Evolutionary conservation across 1,140 invertebrate genomes (phyloP), one percentile per base, ranked within the genome.

Genomic region (Heliconius congener): DNA sequence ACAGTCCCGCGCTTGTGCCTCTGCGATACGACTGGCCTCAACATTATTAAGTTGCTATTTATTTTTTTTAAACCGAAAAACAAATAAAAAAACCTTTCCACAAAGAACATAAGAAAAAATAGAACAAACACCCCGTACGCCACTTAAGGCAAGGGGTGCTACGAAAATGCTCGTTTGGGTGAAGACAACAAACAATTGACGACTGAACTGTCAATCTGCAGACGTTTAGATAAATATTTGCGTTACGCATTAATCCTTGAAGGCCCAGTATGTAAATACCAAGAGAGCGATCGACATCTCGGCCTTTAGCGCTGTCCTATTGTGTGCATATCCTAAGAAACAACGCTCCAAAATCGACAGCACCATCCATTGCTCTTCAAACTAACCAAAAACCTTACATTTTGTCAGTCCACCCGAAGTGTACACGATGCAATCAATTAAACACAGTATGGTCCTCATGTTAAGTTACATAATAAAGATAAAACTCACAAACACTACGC

Each of bases 151-250:
- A 90, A 90, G 90, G 91, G 89, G 90, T 91, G 91, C 91, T 87
- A 87, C 71, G 19, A 23, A 94, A 93, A 93, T 90, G 91, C 90
- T 92, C 93, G 89, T 93, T 93, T 91, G 91, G 88, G 91, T 85
- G 93, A 93, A 90, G 92, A 93, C 91, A 93, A 94, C 91, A 94
- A 94, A 94, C 93, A 94, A 92, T 92, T 91, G 90, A 92, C 90
- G 91, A 89, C 85, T 86, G 93, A 93, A 93, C 92, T 93, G 93
- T 94, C 92, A 93, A 94, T 94, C 92, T 81, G 91, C 91, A 90
- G 93, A 91, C 90, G 92, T 94, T 92, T 93, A 89, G 92, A 91
- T 90, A 92, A 94, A 94, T 93, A 93, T 94, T 94, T 93, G 91
- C 92, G 90, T 85, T 86, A 85, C 88, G 93, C 93, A 94, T 94